Percentiles rank a stretch among this genome's conserved stretches.
Evolutionary conservation across 2,888 invertebrate species (phyloP).

Genomic region (Cantharis lateralis): DNA sequence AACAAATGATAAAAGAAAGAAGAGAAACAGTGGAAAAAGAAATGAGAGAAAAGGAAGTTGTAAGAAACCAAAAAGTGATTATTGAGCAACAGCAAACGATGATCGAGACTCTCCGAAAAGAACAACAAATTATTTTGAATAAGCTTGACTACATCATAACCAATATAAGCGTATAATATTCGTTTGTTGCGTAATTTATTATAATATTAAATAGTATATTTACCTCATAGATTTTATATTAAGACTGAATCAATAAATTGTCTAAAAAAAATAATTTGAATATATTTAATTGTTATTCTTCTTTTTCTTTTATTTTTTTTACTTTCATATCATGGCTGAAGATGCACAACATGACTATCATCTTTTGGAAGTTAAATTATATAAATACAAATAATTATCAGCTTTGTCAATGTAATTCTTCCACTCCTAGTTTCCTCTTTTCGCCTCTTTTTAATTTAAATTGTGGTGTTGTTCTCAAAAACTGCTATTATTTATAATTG

Average conservation of each 20-base stretch:
- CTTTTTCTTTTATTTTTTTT: too few relatives aligned
- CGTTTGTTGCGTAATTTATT: neutral
- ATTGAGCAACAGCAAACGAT: slow-evolving; percentile 14
- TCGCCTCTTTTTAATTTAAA: too few relatives aligned
- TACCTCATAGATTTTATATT: neutral
- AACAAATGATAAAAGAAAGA: slow-evolving; percentile 40
- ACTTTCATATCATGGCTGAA: too few relatives aligned
- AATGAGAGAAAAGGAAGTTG: slow-evolving; percentile 7
- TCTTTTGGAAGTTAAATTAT: too few relatives aligned
- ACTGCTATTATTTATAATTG: too few relatives aligned
- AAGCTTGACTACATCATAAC: slow-evolving; percentile 25
- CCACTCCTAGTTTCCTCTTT: too few relatives aligned
- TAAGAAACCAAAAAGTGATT: slow-evolving; percentile 14
- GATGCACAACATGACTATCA: too few relatives aligned
- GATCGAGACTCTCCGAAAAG: slow-evolving; percentile 13
- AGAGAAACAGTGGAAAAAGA: slow-evolving; percentile 29
- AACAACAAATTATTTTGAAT: slow-evolving; percentile 17
- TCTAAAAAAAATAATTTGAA: neutral
- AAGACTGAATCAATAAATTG: neutral
- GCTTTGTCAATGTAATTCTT: too few relatives aligned
- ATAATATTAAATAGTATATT: too few relatives aligned
- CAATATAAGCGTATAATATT: slow-evolving; percentile 1
- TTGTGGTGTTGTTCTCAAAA: too few relatives aligned
- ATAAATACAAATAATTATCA: too few relatives aligned
- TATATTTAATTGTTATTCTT: neutral